These are phyloP conservation scores for Epizoanthus fatuus DNA, from an alignment of 92 coral and sea anemone species.

Conservation along the genomic window DNA sequence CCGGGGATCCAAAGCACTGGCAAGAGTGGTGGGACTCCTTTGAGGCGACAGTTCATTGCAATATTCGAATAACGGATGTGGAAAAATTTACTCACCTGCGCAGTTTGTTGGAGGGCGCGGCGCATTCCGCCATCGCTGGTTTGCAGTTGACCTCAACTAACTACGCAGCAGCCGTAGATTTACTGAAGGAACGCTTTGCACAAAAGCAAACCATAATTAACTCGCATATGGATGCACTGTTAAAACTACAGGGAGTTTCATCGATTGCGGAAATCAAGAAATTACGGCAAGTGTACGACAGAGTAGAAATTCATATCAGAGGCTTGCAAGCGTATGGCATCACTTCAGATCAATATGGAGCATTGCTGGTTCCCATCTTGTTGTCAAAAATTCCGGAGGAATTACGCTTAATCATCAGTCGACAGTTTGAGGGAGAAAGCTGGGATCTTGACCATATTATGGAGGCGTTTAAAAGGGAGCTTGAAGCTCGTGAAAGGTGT, in stretches of 20 bases:
- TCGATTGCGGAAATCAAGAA: conserved; percentile 41
- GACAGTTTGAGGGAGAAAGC: conserved; percentile 39
- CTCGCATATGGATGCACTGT: conserved; percentile 53
- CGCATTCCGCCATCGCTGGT: too few species aligned
- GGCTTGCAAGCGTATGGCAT: conserved; percentile 45
- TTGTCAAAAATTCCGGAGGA: conserved; percentile 61
- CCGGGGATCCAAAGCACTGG: too few species aligned
- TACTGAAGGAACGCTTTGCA: too few species aligned
- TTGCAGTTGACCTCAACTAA: too few species aligned
- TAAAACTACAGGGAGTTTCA: conserved; percentile 37
- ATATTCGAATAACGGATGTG: too few species aligned
- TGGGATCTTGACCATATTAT: conserved; percentile 46
- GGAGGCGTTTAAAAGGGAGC: conserved; percentile 24
- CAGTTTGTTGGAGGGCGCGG: too few species aligned
- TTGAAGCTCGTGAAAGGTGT: conserved; percentile 47
- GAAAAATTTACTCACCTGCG: too few species aligned
- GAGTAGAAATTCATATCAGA: conserved; percentile 54
- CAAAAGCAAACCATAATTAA: too few species aligned
- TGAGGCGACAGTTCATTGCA: too few species aligned
- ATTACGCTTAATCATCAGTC: conserved; percentile 43
- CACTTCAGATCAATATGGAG: conserved; percentile 62
- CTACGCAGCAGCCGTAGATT: too few species aligned
- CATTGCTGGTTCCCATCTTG: conserved; percentile 59
- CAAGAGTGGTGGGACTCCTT: too few species aligned
- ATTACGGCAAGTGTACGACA: conserved; percentile 45